Base-by-base conservation (phyloP, 1,140 invertebrate species). In the Leptinotarsa defecta region DNA sequence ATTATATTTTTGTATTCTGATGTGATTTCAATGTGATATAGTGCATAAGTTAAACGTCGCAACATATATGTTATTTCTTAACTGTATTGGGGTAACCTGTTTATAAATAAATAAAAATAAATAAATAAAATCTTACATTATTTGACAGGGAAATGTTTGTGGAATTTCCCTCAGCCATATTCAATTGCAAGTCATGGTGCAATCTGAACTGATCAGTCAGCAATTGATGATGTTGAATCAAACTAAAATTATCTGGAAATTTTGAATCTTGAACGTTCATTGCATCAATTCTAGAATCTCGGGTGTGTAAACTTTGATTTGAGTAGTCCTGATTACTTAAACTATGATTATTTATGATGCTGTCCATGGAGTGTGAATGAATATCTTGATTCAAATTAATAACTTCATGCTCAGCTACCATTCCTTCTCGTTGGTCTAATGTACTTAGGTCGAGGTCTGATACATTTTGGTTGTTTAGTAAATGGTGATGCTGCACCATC, bases 311-410 rank as follows among this genome's bases (percentile, higher is more conserved):
- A 77, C 77, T 81, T 63, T 85, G 82, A 76, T 83, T 82, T 1
- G 81, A 81, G 34, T 84, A 72, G 68, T 84, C 82, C 70, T 82
- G 80, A 67, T 74, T 78, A 24, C 74, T 76, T 71, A 84, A 78
- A 72, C 83, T 80, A 75, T 83, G 80, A 74, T 81, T 78, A 68
- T 74, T 80, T 61, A 84, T 78, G 61, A 85, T 81, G 67, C 78
- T 81, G 49, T 82, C 81, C 62, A 85, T 76, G 65, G 80, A 73
- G 74, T 82, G 80, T 57, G 75, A 73, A 57, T 78, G 78, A 20
- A 83, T 77, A 71, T 80, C 78, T 48, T 79, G 76, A 61, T 77
- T 79, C 68, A 48, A 75, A 63, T 20, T 65, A 34, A 83, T 83
- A 24, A 83, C 81, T 77, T 79, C 76, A 34, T 83, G 80, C 68